Conservation (phyloP, 2,113 vertebrate species). For the Ascaphus truei region DNA sequence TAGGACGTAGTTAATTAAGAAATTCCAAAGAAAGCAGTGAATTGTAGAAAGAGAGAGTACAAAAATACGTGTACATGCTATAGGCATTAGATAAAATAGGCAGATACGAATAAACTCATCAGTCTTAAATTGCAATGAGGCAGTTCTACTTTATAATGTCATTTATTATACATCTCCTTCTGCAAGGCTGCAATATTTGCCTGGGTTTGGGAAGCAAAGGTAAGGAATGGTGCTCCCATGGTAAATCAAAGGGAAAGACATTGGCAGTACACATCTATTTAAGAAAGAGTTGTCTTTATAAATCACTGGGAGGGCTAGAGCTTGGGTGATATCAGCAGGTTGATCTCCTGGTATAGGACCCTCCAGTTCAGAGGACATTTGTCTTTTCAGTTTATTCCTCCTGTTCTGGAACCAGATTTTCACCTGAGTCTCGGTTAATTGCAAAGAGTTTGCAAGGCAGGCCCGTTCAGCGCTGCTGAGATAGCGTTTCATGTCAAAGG, state of each 20-base stretch:
- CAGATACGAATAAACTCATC: neutral
- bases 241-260: conserved; percentile 75
- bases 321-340: conserved; percentile 55
- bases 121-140: too few species aligned
- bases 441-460: conserved; percentile 70
- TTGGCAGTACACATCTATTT: conserved; percentile 71
- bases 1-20: conserved; percentile 7
- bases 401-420: conserved; percentile 82
- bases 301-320: conserved; percentile 63
- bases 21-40: neutral
- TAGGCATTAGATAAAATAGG: neutral
- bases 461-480: conserved; percentile 79
- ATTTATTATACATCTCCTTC: conserved; percentile 81
- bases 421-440: conserved; percentile 76
- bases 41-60: neutral
- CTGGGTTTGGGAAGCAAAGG: conserved; percentile 73
- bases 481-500: conserved; percentile 82
- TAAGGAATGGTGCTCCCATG: conserved; percentile 72
- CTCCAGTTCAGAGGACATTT: conserved; percentile 74
- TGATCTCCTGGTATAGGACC: conserved; percentile 53
- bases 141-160: too few species aligned
- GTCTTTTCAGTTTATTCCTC: conserved; percentile 79
- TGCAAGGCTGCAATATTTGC: conserved; percentile 75
- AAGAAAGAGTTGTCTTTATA: conserved; percentile 74
- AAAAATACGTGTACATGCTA: conserved; percentile 29